Percentiles rank a stretch among this genome's conserved stretches.
These are phyloP conservation scores for Anguilla japonica DNA, from an alignment of 2,113 vertebrate genomes.

Conservation along the genomic window DNA sequence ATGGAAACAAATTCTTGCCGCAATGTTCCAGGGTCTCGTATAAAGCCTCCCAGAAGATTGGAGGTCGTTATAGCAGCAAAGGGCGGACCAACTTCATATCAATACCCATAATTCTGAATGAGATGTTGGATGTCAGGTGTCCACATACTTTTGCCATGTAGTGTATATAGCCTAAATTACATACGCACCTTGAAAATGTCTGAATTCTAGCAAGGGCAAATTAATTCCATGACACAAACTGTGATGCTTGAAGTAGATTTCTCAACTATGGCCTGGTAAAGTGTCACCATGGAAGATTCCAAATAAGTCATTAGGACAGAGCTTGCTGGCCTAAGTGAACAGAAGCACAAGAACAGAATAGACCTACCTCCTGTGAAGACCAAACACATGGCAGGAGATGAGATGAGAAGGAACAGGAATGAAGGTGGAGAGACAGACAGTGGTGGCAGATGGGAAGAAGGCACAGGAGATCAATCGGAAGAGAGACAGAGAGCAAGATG, in stretches of 20 bases:
- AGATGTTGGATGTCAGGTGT: no score
- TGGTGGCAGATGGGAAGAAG: slow-evolving; percentile 36
- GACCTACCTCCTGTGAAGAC: background rate
- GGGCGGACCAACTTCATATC: no score
- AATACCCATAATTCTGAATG: no score
- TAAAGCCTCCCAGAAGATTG: no score
- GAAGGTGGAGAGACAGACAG: slow-evolving; percentile 21
- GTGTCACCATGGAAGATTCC: background rate
- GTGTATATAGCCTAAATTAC: background rate
- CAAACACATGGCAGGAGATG: slow-evolving; percentile 19
- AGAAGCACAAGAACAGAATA: background rate
- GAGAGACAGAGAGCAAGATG: slow-evolving; percentile 30
- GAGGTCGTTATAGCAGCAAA: no score
- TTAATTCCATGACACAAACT: background rate
- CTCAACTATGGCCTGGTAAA: background rate
- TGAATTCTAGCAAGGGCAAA: background rate
- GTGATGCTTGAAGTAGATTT: background rate
- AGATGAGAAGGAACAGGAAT: slow-evolving; percentile 35
- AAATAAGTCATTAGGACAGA: background rate
- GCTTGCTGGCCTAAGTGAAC: background rate
- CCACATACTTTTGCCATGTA: no score
- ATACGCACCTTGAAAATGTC: background rate
- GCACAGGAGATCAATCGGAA: slow-evolving; percentile 3
- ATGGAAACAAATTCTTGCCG: no score
- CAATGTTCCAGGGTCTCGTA: no score